Base-by-base conservation (phyloP, 2,797 vertebrate genomes). In the Loris lydekkerianus region DNA sequence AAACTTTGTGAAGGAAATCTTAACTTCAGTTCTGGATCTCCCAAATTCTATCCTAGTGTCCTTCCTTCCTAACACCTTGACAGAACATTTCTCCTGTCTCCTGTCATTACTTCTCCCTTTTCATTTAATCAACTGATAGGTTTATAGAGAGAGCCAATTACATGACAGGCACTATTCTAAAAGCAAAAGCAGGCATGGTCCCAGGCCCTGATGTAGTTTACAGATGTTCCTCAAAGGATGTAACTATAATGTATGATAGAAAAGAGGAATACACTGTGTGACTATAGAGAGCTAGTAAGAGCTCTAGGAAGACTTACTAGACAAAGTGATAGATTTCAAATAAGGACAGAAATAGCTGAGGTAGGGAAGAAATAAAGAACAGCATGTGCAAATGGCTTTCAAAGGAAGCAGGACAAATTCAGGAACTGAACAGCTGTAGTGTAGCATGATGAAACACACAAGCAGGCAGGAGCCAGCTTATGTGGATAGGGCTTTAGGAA, bases 1-100 rank as follows among this genome's bases (percentile, higher is more conserved):
- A 88, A 53, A 20, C 37, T 70, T 94, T 73, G 13, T 21, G 37
- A 76, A 75, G 72, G 87, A 95, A 95, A 89, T 29, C 37, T 72
- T 83, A 63, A 72, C 25, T 89, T 82, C 29, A 43, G 14, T 92
- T 76, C 77, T 87, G 91, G 13, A 31, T 93, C 5, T 80, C 60
- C 82, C 72, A 93, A 69, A 46, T 81, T 27, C 78, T 93, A 46
- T 61, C 37, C 23, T 56, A 4, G 31, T 69, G 67, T 91, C 60
- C 34, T n/a, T 78, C 29, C n/a, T 43, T 78, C 29, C n/a, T 43
- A 82, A 77, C 27, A 80, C 9, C 10, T 82, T 40, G 86, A 83
- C 53, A 37, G 11, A 29, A 8, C 53, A 34, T 88, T 34, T 96
- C 49, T 89, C 34, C 3, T 77, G 27, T 65, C 1, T 27, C 56